Evolutionary conservation across 2,888 invertebrate genomes (phyloP).

Genomic region (Vesta saturnalis): DNA sequence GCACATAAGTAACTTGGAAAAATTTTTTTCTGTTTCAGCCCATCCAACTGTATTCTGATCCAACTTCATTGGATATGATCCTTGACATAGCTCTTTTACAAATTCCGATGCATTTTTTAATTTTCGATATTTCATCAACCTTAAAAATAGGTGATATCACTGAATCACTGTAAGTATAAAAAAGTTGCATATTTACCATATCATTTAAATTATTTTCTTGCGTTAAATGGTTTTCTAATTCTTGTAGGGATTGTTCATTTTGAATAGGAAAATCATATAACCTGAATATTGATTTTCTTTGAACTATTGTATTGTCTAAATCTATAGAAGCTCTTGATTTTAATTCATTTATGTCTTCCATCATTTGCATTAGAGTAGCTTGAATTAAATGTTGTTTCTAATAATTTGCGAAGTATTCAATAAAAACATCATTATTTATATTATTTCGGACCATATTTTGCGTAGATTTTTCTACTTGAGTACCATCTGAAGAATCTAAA

Average conservation of each 20-base stretch:
- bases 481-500: no score
- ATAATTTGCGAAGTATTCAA: no score
- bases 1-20: no score
- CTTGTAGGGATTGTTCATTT: background rate
- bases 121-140: background rate
- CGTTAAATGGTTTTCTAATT: background rate
- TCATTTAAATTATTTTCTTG: background rate
- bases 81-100: background rate
- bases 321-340: background rate
- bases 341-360: background rate
- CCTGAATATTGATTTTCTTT: background rate
- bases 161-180: background rate
- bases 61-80: no score
- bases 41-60: no score
- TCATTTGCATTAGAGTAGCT: background rate
- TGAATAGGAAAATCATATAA: background rate
- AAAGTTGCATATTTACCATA: background rate
- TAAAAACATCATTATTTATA: no score
- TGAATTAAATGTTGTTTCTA: background rate
- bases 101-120: background rate
- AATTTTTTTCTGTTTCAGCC: no score
- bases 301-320: background rate
- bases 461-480: no score
- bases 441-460: no score
- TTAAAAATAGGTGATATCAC: background rate